Evolutionary conservation across 1,140 invertebrate species (phyloP).

Genomic region (Heliothis virescens): DNA sequence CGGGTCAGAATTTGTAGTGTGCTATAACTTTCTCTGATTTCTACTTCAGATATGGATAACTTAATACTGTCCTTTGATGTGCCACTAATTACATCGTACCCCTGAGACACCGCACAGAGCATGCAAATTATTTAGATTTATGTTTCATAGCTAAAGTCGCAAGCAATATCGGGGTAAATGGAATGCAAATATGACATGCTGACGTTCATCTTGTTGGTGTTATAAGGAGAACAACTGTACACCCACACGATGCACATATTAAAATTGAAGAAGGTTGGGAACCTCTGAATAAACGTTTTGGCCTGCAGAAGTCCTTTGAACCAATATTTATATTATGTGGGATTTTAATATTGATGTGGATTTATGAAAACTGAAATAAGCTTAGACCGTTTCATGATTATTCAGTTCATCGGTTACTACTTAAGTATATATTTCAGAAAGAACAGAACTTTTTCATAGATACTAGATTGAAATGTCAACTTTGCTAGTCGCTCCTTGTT

Average conservation of each 20-base stretch:
- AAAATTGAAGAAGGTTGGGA: background rate
- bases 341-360: too few relatives aligned
- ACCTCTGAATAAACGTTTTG: background rate
- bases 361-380: too few relatives aligned
- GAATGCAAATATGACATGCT: slow-evolving; percentile 28
- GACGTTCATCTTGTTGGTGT: background rate
- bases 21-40: background rate
- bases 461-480: too few relatives aligned
- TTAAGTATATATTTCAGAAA: too few relatives aligned
- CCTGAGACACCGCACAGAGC: background rate
- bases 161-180: slow-evolving; percentile 25
- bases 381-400: too few relatives aligned
- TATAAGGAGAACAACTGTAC: slow-evolving; percentile 13
- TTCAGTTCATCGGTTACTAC: too few relatives aligned
- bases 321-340: too few relatives aligned
- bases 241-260: slow-evolving; percentile 8
- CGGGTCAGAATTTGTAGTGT: background rate
- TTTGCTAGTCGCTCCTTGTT: background rate
- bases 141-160: slow-evolving; percentile 22
- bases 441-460: too few relatives aligned
- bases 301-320: background rate
- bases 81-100: background rate
- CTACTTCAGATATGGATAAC: slow-evolving; percentile 4
- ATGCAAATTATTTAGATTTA: slow-evolving; percentile 35
- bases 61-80: slow-evolving; percentile 3